A percentile compares a stretch with the other conserved stretches of the same genome.
Evolutionary conservation across 2,888 invertebrate genomes (phyloP).

Genomic region (Candidula unifasciata): DNA sequence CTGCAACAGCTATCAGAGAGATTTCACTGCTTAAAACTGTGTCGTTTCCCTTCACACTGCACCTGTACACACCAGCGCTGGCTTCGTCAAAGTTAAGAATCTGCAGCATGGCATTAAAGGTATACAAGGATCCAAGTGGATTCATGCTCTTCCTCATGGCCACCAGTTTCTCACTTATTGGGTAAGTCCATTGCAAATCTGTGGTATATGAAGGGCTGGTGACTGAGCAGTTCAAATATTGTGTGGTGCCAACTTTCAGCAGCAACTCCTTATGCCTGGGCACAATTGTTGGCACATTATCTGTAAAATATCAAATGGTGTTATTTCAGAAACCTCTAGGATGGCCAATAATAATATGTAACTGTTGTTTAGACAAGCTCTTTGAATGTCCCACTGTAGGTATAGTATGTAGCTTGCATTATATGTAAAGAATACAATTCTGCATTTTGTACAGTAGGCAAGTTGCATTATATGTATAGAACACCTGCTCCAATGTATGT

Average conservation of each 20-base stretch:
- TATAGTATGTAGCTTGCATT: no score
- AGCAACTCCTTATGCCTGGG: not conserved
- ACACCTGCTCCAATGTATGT: no score
- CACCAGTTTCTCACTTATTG: not conserved
- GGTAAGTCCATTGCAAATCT: not conserved
- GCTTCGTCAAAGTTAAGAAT: not conserved
- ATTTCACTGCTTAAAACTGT: not conserved
- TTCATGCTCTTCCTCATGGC: not conserved
- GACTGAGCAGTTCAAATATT: conserved; percentile 21
- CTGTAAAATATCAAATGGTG: not conserved
- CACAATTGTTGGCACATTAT: not conserved
- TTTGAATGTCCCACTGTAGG: no score
- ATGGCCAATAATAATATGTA: not conserved
- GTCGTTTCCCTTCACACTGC: not conserved
- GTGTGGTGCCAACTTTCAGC: conserved; percentile 9
- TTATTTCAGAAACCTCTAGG: not conserved
- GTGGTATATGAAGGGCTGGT: not conserved
- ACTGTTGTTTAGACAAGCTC: not conserved
- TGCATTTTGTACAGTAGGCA: no score
- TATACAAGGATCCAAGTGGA: no score
- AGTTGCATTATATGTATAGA: no score
- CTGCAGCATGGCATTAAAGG: not conserved
- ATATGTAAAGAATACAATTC: no score
- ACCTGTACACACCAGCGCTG: conserved; percentile 7
- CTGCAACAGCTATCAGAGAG: not conserved